phyloP scores from a whole-genome alignment of 2,113 vertebrate genomes.

The Pedionomus torquatus region DNA sequence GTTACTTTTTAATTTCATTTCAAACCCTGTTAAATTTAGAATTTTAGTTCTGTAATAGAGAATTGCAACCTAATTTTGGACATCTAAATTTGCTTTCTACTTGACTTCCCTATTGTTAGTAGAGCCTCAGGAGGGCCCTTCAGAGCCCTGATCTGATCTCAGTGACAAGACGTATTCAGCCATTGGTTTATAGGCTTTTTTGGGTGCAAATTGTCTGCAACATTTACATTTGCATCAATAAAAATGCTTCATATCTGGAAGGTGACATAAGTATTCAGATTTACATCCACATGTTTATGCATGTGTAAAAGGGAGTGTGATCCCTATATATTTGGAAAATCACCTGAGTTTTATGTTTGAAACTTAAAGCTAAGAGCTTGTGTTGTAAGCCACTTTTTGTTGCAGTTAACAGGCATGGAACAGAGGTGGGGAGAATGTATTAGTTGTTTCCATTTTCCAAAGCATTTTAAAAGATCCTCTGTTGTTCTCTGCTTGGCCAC shows the following conservation, averaged over 20 bases:
- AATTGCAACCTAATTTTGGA: background rate
- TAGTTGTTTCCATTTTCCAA: background rate
- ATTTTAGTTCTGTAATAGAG: background rate
- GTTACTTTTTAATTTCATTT: background rate
- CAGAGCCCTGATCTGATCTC: background rate
- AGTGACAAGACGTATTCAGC: background rate
- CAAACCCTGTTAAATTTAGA: background rate
- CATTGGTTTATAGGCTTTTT: background rate
- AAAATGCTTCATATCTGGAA: background rate
- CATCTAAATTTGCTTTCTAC: background rate
- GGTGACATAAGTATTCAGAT: background rate
- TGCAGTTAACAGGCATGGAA: background rate
- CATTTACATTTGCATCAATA: background rate
- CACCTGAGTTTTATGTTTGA: background rate
- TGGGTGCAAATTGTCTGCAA: background rate
- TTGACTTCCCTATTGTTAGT: background rate
- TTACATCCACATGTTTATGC: background rate
- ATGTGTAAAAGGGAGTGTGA: background rate
- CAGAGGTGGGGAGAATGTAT: background rate
- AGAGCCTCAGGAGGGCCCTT: background rate
- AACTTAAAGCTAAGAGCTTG: background rate
- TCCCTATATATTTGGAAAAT: background rate
- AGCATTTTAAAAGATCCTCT: background rate
- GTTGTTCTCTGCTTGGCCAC: background rate
- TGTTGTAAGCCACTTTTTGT: background rate